Base-by-base conservation (phyloP, 2,113 vertebrate species). In the Nerophis ophidion region DNA sequence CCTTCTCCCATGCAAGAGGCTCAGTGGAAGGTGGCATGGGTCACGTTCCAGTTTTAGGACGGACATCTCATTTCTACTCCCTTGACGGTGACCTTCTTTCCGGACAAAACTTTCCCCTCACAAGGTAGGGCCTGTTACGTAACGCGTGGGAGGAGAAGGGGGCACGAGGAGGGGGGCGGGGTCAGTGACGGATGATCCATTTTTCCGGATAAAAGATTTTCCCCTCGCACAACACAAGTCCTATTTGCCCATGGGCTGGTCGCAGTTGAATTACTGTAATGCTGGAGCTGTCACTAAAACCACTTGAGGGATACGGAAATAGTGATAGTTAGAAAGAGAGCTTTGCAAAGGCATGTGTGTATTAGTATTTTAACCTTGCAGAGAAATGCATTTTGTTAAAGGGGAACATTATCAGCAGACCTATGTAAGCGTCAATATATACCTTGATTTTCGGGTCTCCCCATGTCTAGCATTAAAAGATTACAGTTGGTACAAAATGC, bases 91-190 rank as follows among this genome's bases (percentile, higher is more conserved):
- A 87, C 81, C 84, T 61, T 83, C 62, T 81, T 81, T 79, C 65
- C 15, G 61, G 57, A 84, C 81, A 82, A 80, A 80, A 65, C 72
- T 68, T 72, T 75, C 71, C 61, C 55, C 76, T 60, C 81, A 72
- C 71, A 87, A 87, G 83, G 75, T 83, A 86, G 52, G 4, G 83
- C 51, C 71, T 35, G 71, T 89, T 88, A 86, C 40, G 61, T 75
- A 89, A 87, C 70, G 12, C 2, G 53, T 35, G 42, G 66, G 76
- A 73, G 73, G 52, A 68, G 66, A 55, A 26, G 26, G 66, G 61
- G 77, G 75, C 66, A 61, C 11, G 38, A n/a, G 63, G 65, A 65
- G 63, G 73, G 74, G 59, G 53, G 73, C 50, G 61, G 45, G 63
- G 49, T 60, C 61, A 46, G 58, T 62, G 71, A 80, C 78, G 76